Evolutionary conservation across 2,888 invertebrate genomes (phyloP), one percentile per base, ranked within the genome.

Genomic region (Melieria omissa): DNA sequence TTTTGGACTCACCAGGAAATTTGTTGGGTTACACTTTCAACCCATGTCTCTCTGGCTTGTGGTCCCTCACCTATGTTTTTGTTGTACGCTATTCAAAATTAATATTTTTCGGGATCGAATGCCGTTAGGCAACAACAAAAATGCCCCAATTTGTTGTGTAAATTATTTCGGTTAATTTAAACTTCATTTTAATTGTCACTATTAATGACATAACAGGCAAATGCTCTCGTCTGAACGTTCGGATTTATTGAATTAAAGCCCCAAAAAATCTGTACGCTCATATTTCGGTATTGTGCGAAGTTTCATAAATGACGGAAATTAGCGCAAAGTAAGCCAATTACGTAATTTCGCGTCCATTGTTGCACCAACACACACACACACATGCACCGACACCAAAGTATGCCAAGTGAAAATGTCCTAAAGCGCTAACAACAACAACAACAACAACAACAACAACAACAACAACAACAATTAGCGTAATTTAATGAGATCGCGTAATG

Each of bases 401-500:
- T 14, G 14, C 52, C 12, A 12, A 52, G 5, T n/a, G 5, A 52
- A 49, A 49, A 8, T 10, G 12, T 10, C 49, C 8, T 5, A 8
- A 14, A 52, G 52, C 14, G 14, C 12, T 69, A 65, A 46, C 65
- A 72, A 69, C 68, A 72, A 65, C 69, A 69, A 62, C 69, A 72
- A 72, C 69, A 65, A 46, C 65, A 72, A 69, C 68, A 72, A 65
- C 69, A 69, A 62, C 69, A 72, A 72, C 69, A 65, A 46, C 65
- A 72, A 69, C 68, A 72, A 65, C 69, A 69, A 62, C 69, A 72
- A 72, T 72, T 72, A 73, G 73, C 65, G 69, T 70, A 73, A 73
- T 73, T 70, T 70, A 73, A 73, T 60, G 70, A 52, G 63, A 65
- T 55, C 62, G 62, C 70, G 57, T 61, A 73, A 73, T 73, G 70